Evolutionary conservation across 2,888 invertebrate genomes (phyloP).

Genomic region (Dryobotodes eremita): DNA sequence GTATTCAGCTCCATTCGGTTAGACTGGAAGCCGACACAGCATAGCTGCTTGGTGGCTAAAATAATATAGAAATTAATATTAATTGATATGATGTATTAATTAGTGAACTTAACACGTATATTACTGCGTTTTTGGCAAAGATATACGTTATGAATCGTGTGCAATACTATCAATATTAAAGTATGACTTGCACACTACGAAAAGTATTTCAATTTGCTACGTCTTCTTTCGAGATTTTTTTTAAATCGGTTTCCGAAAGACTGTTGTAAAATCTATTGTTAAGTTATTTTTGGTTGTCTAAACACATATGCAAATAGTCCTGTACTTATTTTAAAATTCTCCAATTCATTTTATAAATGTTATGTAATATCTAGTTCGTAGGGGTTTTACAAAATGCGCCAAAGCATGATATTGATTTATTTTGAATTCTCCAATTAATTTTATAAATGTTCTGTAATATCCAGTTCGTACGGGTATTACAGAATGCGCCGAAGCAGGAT

Average conservation of each 20-base stretch:
- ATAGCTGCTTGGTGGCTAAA: not conserved
- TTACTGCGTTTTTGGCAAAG: conserved; percentile 41
- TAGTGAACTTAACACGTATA: not conserved
- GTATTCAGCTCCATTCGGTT: too few relatives aligned
- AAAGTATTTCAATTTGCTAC: too few relatives aligned
- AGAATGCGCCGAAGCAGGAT: not conserved
- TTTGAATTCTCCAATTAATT: not conserved
- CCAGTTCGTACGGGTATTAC: too few relatives aligned
- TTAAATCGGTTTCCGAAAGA: not conserved
- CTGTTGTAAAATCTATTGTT: too few relatives aligned
- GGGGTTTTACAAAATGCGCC: not conserved
- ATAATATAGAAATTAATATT: not conserved
- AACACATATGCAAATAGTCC: too few relatives aligned
- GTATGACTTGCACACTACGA: conserved; percentile 19
- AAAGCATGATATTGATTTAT: not conserved
- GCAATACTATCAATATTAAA: conserved; percentile 24
- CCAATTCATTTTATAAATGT: not conserved
- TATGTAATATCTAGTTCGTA: not conserved
- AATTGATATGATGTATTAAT: not conserved
- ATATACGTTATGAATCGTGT: conserved; percentile 14
- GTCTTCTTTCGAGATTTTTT: not conserved
- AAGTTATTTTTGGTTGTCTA: too few relatives aligned
- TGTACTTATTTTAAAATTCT: not conserved
- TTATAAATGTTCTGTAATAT: not conserved
- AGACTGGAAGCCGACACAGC: not conserved